These are phyloP conservation scores for Oriolus oriolus DNA, from an alignment of 2,113 vertebrate species.

Conservation along the genomic window DNA sequence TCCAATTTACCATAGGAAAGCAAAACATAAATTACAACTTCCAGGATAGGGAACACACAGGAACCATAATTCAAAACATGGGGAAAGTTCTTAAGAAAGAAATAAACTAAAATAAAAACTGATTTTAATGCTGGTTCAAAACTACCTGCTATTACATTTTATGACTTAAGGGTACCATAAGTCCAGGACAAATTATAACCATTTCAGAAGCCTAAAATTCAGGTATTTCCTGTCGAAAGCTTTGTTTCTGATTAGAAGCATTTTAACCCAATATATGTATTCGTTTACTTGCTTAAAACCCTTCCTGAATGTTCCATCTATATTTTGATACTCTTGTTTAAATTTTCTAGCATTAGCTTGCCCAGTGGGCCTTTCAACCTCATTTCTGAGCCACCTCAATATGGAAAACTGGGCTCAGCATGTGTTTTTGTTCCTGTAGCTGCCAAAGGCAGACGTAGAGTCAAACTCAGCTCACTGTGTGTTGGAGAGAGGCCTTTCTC, in stretches of 20 bases:
- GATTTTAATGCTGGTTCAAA: neutral
- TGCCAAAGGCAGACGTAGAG: neutral
- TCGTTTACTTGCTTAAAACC: neutral
- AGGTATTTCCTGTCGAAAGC: neutral
- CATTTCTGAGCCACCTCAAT: neutral
- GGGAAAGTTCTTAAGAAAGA: neutral
- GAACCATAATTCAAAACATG: neutral
- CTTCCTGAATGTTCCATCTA: neutral
- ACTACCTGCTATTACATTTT: neutral
- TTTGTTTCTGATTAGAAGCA: neutral
- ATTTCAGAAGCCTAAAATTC: neutral
- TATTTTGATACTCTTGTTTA: neutral
- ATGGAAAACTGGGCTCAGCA: neutral
- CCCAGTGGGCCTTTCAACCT: rapidly evolving
- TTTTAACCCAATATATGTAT: neutral
- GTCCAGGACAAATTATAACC: neutral
- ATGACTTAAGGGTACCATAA: neutral
- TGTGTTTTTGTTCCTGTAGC: neutral
- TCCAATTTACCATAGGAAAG: neutral
- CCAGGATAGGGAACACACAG: neutral
- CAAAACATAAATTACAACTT: neutral
- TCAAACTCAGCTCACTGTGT: neutral
- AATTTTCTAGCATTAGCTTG: neutral
- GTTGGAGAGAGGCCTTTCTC: neutral
- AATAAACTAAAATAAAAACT: neutral